Evolutionary conservation across 2,888 invertebrate species (phyloP).

Genomic region (Thyatira batis): DNA sequence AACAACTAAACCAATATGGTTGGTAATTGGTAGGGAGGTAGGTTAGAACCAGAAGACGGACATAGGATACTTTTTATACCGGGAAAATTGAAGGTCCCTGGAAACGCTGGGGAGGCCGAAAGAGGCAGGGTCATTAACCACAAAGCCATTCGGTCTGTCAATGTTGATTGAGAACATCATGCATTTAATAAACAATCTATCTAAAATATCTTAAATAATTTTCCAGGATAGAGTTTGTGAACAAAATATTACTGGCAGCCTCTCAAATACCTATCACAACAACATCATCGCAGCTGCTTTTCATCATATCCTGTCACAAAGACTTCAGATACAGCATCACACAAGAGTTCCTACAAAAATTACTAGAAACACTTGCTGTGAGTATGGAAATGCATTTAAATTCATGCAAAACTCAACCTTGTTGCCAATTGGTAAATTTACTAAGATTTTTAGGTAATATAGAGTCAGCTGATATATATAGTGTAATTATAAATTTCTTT

Average conservation of each 20-base stretch:
- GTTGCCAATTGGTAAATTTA: slow-evolving; percentile 38
- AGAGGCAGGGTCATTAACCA: too few relatives aligned
- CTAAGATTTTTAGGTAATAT: slow-evolving; percentile 60
- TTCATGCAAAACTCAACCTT: slow-evolving; percentile 22
- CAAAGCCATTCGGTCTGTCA: too few relatives aligned
- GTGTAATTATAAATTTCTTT: slow-evolving; percentile 39
- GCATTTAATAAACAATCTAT: too few relatives aligned
- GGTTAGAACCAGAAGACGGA: too few relatives aligned
- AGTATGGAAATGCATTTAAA: slow-evolving; percentile 31
- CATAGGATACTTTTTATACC: too few relatives aligned
- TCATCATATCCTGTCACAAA: slow-evolving; percentile 58
- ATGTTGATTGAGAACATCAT: too few relatives aligned
- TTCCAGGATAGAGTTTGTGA: slow-evolving; percentile 53
- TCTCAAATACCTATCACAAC: slow-evolving; percentile 23
- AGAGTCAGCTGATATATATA: slow-evolving; percentile 26
- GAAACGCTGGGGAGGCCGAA: too few relatives aligned
- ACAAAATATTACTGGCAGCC: slow-evolving; percentile 32
- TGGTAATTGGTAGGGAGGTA: too few relatives aligned
- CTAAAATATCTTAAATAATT: too few relatives aligned
- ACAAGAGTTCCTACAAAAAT: slow-evolving; percentile 32
- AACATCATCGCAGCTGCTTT: slow-evolving; percentile 45
- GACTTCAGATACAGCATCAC: slow-evolving; percentile 38
- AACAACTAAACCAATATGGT: too few relatives aligned
- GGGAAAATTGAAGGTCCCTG: too few relatives aligned
- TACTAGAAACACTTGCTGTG: slow-evolving; percentile 29